Base-by-base conservation (phyloP, 1,140 invertebrate species). In the Chironomus tepperi region DNA sequence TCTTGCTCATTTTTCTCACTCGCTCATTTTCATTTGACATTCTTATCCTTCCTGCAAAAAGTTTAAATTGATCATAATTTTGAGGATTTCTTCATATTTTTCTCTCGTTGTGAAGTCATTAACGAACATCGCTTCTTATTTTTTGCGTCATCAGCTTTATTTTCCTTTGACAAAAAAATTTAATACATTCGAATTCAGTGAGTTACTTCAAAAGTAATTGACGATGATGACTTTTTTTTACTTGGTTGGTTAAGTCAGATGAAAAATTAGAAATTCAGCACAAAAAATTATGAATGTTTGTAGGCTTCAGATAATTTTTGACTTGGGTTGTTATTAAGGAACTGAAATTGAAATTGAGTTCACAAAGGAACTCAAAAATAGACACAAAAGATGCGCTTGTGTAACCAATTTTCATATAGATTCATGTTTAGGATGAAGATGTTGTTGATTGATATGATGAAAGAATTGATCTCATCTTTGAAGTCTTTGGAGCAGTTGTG, bases 161-260 rank as follows among this genome's bases (percentile, higher is more conserved):
- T 34, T 34, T 34, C 24, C 5, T 34, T 34, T 34, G 24, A 34
- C 24, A 34, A 34, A 34, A 34, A 34, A n/a, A n/a, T n/a, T 34
- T 34, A 34, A 34, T 34, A 34, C 24, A 34, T 34, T 2, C 24
- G 24, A 34, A 34, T 34, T 34, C 24, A 34, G 24, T 34, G 24
- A 34, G 5, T 34, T 34, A 34, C 24, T 34, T 34, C 24, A 34
- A 34, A 34, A 34, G 24, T 34, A 34, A 34, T 34, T 5, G 47
- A 57, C 12, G n/a, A 57, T 57, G n/a, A 12, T n/a, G 47, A n/a
- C 47, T 10, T 47, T 47, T 57, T 57, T 57, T 57, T n/a, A n/a
- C n/a, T n/a, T 57, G 47, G n/a, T 57, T n/a, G 47, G 47, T 57
- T 57, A 57, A 57, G n/a, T 57, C 12, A 57, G n/a, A n/a, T n/a